Conservation (phyloP, 2,888 invertebrate genomes). For the Harpalus rufipes region DNA sequence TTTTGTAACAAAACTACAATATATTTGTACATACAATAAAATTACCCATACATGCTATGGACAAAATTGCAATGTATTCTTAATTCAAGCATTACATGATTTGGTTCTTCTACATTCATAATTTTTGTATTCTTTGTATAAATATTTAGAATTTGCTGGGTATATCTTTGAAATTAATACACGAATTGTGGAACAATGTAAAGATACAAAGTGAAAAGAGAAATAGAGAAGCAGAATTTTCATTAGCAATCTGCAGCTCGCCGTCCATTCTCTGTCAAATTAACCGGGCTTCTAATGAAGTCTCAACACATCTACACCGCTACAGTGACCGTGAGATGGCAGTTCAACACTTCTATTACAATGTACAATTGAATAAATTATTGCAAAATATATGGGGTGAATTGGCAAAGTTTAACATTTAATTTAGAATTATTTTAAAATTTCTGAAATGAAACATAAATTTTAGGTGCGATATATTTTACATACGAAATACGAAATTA, state of each 20-base stretch:
- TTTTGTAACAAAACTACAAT: too few relatives aligned
- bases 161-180: neutral
- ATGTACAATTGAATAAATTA: too few relatives aligned
- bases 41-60: too few relatives aligned
- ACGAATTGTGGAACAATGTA: neutral
- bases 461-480: too few relatives aligned
- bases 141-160: neutral
- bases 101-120: too few relatives aligned
- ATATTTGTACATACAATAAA: too few relatives aligned
- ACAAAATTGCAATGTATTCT: too few relatives aligned
- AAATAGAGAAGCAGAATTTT: slow-evolving; percentile 23
- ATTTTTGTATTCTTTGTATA: neutral
- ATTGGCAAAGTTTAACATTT: neutral
- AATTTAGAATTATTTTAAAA: neutral
- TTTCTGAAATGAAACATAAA: too few relatives aligned
- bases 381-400: neutral
- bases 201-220: neutral
- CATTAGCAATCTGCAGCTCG: slow-evolving; percentile 38
- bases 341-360: too few relatives aligned
- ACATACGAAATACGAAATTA: too few relatives aligned
- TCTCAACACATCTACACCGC: slow-evolving; percentile 14
- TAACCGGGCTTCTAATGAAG: slow-evolving; percentile 57
- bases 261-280: slow-evolving; percentile 62
- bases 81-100: too few relatives aligned
- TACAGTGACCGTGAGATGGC: slow-evolving; percentile 15